Evolutionary conservation across 2,113 vertebrate species (phyloP), one percentile per base, ranked within the genome.

Genomic region (Anguilla japonica): DNA sequence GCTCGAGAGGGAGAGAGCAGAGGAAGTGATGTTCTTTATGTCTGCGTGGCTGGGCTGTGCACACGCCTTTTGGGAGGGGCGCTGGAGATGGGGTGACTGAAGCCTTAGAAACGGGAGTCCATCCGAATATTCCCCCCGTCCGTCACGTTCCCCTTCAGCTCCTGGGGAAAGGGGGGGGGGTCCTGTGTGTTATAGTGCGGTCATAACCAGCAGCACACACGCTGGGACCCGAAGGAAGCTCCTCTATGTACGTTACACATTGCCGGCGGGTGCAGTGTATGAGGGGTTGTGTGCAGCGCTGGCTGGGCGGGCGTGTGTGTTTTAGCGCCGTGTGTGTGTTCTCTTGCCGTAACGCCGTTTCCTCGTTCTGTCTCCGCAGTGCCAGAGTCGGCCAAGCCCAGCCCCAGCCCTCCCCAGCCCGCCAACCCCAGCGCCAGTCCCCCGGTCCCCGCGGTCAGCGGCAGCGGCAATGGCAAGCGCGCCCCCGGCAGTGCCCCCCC

Each of bases 351-450:
- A 87, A 83, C 88, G 53, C 34, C 83, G 63, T 90, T 84, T 91
- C 26, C 81, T 81, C 87, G 88, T 90, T 85, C 89, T 46, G 57
- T 87, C 34, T 93, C 57, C 91, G 71, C 88, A 99, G 98, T 98
- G 98, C 97, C 98, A 98, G 98, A 98, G 96, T 95, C 96, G 95
- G 95, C 96, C 95, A 98, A 97, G 96, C 96, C 94, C 96, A 97
- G 96, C 96, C 95, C 97, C 93, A 97, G 96, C 96, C 96, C 96
- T 96, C 96, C 95, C 95, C 97, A 95, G 88, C 92, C 96, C 90
- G 95, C 97, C 96, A 95, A 96, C 95, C 93, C 96, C 94, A 93
- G 96, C 95, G 94, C 96, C 96, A 95, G 96, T 95, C 93, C 96
- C 93, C 94, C 95, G 95, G 96, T 96, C 92, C 96, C 96, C 95